These are phyloP conservation scores for Naso thynnoides DNA, from an alignment of 2,797 vertebrate species.

Conservation along the genomic window DNA sequence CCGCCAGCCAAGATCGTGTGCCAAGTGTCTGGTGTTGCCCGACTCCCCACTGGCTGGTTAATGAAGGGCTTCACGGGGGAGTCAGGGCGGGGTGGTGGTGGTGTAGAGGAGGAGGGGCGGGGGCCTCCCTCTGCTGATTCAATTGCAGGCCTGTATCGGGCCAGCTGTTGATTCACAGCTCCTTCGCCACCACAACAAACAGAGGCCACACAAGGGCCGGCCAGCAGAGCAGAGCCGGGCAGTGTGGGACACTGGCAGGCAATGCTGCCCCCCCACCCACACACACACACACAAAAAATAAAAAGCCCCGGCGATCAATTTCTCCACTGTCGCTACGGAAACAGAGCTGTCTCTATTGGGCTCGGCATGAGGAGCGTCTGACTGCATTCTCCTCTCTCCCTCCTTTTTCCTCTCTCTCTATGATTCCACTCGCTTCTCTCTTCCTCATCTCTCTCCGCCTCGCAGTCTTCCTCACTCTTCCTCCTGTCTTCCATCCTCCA, in stretches of 20 bases:
- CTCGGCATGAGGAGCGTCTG: slow-evolving; percentile 54
- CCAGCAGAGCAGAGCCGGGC: slow-evolving; percentile 48
- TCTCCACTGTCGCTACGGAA: slow-evolving; percentile 79
- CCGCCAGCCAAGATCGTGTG: slow-evolving; percentile 81
- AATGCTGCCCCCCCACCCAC: slow-evolving; percentile 16
- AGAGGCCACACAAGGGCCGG: slow-evolving; percentile 77
- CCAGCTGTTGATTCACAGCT: slow-evolving; percentile 86
- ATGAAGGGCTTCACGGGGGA: slow-evolving; percentile 83
- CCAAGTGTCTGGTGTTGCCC: slow-evolving; percentile 85
- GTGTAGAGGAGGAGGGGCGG: slow-evolving; percentile 19
- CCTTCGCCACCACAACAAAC: slow-evolving; percentile 82
- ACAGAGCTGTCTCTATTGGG: slow-evolving; percentile 74
- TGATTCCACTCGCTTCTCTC: slow-evolving; percentile 27
- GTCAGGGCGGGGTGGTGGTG: slow-evolving; percentile 58
- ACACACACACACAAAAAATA: slow-evolving; percentile 12
- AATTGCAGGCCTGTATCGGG: slow-evolving; percentile 69
- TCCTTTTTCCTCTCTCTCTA: slow-evolving; percentile 41
- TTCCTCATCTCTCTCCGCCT: slow-evolving; percentile 35
- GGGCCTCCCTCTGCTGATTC: slow-evolving; percentile 64
- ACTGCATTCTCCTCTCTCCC: slow-evolving; percentile 65
- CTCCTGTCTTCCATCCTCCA: slow-evolving; percentile 57
- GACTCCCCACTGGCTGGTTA: slow-evolving; percentile 83
- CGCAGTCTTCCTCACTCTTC: slow-evolving; percentile 14
- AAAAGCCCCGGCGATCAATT: slow-evolving; percentile 68
- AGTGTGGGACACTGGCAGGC: slow-evolving; percentile 65